Base-by-base conservation (phyloP, 1,140 invertebrate genomes). In the Sarcophaga peregrina region DNA sequence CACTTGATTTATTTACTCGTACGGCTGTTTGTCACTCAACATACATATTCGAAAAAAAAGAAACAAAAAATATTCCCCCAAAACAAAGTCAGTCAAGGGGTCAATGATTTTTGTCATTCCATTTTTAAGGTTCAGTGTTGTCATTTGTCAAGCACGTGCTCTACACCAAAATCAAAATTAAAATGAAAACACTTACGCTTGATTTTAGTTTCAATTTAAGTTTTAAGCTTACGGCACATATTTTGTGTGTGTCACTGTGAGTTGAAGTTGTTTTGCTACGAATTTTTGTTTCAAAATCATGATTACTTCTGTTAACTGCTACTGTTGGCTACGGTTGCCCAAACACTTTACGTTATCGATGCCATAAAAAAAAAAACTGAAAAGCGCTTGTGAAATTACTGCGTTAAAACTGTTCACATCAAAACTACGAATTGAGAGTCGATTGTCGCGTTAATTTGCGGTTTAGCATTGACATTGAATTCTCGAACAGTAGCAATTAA, bases 71-170 rank as follows among this genome's bases (percentile, higher is more conserved):
- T 25, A 68, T 68, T 20, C n/a, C 8, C 50, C 17, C 17, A 68
- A 37, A 37, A 68, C 62, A 8, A 8, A 68, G 25, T 37, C 25
- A 68, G 17, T 68, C 62, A 68, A 20, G 17, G 75, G 75, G 75
- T 78, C 75, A 78, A 78, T 78, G 75, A 78, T 78, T 78, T 76
- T 78, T 78, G 20, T 78, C 75, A 50, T 20, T 10, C n/a, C 20
- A 52, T 78, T 37, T 37, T 78, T 52, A 78, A 78, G 75, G 75
- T 50, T 78, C 50, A 25, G 50, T 50, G 17, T 48, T 78, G 47
- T n/a, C 75, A n/a, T n/a, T 78, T 78, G 75, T 78, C 75, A 78
- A 78, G 75, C 75, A 78, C 75, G 75, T 78, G 75, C 47, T 78
- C 13, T 50, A 62, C 15, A 62, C n/a, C 8, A 52, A 78, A 78